These are phyloP conservation scores for Lepus europaeus DNA, from an alignment of 2,113 vertebrate species.

Conservation along the genomic window DNA sequence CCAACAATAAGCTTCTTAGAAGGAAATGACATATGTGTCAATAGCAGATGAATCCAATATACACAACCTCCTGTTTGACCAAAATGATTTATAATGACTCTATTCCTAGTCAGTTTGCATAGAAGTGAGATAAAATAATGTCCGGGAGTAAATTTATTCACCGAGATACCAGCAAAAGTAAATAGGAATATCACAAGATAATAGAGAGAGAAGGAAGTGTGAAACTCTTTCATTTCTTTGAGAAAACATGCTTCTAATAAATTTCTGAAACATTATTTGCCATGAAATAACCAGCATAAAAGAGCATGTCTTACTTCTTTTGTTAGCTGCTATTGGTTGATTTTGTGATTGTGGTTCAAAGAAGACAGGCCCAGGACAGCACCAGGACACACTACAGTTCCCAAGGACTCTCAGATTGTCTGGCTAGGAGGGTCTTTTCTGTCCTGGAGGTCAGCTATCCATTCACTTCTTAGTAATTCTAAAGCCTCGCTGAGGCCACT, in stretches of 20 bases:
- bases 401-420: not conserved
- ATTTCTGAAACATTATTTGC: slow-evolving; percentile 3
- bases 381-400: not conserved
- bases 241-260: slow-evolving; percentile 64
- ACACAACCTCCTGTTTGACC: not conserved
- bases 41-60: not conserved
- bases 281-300: not conserved
- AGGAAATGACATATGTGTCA: not conserved
- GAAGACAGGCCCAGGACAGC: not conserved
- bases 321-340: not conserved
- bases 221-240: slow-evolving; percentile 50
- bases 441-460: not conserved
- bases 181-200: slow-evolving; percentile 42
- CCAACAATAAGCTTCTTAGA: not conserved
- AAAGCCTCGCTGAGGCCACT: not conserved
- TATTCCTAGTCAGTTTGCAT: not conserved
- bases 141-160: slow-evolving; percentile 1
- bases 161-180: not conserved
- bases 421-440: not conserved
- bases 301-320: not conserved
- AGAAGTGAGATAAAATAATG: slow-evolving; percentile 64
- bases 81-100: slow-evolving; percentile 2
- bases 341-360: not conserved
- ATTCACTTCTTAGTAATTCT: not conserved
- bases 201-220: slow-evolving; percentile 1